Base-by-base conservation (phyloP, 2,797 vertebrate species). In the Setipinna tenuifilis region DNA sequence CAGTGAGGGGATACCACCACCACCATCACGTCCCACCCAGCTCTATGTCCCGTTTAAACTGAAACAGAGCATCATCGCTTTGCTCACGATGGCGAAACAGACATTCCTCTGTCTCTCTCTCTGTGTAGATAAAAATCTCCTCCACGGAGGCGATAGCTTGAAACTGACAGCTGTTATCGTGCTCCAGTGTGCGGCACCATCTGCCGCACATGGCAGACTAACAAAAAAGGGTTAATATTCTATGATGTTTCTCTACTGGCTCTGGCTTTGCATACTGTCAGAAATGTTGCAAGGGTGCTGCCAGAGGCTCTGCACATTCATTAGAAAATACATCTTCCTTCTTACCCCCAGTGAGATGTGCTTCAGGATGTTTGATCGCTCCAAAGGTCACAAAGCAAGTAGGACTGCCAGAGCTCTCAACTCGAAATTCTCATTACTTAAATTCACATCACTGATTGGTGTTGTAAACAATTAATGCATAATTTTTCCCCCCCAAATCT, bases 181-280 rank as follows among this genome's bases (percentile, higher is more conserved):
- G 94, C 93, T 91, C 87, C 87, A 86, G 85, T 90, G 92, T 91
- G 90, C 87, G 82, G 92, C 94, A 94, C 96, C 96, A 96, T 96
- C 96, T 96, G 95, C 90, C 92, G 91, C 91, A 87, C 93, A 94
- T 95, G 95, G 94, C 94, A 95, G 93, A 93, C 92, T 9, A 96
- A 93, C 93, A 94, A 94, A 95, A 91, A 96, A 96, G 95, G 95
- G 96, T 96, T 96, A 96, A 96, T 96, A 96, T 95, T 95, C 95
- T 95, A 95, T 96, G 94, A 96, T 96, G 95, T 95, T 95, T 2
- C 95, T 94, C 93, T 95, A 93, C 92, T 94, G 95, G 94, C 92
- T 93, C 92, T 93, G 93, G 89, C 89, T 94, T 89, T 85, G 35
- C 87, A 86, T 92, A 89, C 92, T 91, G 93, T 91, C 93, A 94